phyloP scores from a whole-genome alignment of 2,113 vertebrate species.

The Talpa occidentalis region DNA sequence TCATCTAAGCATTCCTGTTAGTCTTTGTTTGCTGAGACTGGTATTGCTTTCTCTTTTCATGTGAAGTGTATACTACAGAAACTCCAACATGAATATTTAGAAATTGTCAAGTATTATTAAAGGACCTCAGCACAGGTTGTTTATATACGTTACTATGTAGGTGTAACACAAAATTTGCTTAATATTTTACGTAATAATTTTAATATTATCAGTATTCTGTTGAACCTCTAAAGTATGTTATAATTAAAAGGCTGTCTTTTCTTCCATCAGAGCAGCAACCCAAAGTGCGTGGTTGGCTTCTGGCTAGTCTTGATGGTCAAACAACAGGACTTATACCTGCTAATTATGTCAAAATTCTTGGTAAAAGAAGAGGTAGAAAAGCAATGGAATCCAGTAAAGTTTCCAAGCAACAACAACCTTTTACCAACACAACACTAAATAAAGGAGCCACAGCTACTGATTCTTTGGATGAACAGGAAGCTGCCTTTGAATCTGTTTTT shows the following conservation, averaged over 20 bases:
- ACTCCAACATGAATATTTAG: slow-evolving; percentile 22
- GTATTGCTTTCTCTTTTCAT: slow-evolving; percentile 21
- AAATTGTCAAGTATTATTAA: slow-evolving; percentile 13
- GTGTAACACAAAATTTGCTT: slow-evolving; percentile 33
- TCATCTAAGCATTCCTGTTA: neutral
- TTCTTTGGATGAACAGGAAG: slow-evolving; percentile 86
- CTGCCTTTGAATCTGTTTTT: slow-evolving; percentile 93
- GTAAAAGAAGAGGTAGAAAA: slow-evolving; percentile 94
- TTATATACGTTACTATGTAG: neutral
- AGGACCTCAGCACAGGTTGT: neutral
- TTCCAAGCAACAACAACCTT: slow-evolving; percentile 81
- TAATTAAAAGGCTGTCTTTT: slow-evolving; percentile 60
- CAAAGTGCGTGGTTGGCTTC: slow-evolving; percentile 95
- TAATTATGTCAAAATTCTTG: slow-evolving; percentile 96
- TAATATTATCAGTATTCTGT: neutral
- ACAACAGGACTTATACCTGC: slow-evolving; percentile 95
- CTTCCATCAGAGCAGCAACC: slow-evolving; percentile 93
- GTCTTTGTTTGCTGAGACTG: neutral
- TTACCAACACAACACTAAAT: slow-evolving; percentile 70
- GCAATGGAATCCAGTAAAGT: slow-evolving; percentile 86
- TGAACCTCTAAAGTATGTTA: slow-evolving; percentile 12
- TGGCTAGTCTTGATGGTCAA: slow-evolving; percentile 94
- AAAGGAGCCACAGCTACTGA: slow-evolving; percentile 74
- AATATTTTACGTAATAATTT: neutral
- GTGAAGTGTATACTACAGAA: slow-evolving; percentile 47